Percentiles rank a stretch among this genome's conserved stretches.
phyloP scores from a whole-genome alignment of 2,113 vertebrate genomes.

The Oryctolagus cuniculus region mOryCun1.1 NC_091441.1:113230501-113231000 shows the following conservation, averaged over 20 bases:
- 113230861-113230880: background rate
- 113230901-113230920: background rate
- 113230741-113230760: accelerated
- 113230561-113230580: background rate
- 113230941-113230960: background rate
- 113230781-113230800: background rate
- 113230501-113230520: too few relatives aligned
- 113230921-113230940: background rate
- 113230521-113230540: too few relatives aligned
- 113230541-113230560: background rate
- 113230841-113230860: background rate
- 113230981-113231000: background rate
- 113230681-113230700: background rate
- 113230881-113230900: background rate
- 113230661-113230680: background rate
- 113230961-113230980: background rate
- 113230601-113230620: background rate
- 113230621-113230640: background rate
- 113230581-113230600: background rate
- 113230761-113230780: background rate
- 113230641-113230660: background rate
- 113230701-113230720: background rate
- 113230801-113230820: background rate
- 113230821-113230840: background rate
- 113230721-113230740: background rate